phyloP scores from a whole-genome alignment of 1,140 invertebrate species.

The Heliconius congener region DNA sequence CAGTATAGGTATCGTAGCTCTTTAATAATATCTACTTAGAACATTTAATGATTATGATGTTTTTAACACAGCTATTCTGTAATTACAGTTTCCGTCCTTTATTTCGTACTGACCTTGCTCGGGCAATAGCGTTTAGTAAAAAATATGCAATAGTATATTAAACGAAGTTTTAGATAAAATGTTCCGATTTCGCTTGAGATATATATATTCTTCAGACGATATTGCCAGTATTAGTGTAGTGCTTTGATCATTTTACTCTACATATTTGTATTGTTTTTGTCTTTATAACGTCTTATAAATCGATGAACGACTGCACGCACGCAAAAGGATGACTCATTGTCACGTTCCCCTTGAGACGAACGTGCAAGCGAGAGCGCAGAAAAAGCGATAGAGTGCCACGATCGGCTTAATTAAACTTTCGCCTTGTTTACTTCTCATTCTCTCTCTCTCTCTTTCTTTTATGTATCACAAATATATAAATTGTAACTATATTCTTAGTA shows the following conservation, averaged over 20 bases:
- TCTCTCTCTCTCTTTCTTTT: no score
- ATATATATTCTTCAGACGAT: not conserved
- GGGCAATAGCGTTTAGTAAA: conserved; percentile 15
- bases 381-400: no score
- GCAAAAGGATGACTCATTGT: no score
- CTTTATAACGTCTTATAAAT: no score
- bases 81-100: conserved; percentile 57
- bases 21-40: not conserved
- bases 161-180: not conserved
- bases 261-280: not conserved
- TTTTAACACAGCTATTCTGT: conserved; percentile 2
- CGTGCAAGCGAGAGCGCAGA: no score
- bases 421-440: no score
- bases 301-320: no score
- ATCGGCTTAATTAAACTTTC: no score
- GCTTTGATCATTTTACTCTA: not conserved
- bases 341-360: no score
- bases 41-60: not conserved
- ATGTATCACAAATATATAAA: no score
- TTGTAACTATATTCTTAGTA: no score
- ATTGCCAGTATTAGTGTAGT: not conserved
- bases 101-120: conserved; percentile 49
- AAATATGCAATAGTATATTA: conserved; percentile 26
- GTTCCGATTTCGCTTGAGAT: not conserved
- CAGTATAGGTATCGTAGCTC: not conserved